A percentile compares a stretch with the other conserved stretches of the same genome.
Evolutionary conservation across 1,140 invertebrate genomes (phyloP).

Genomic region (Lepidurus couesii): DNA sequence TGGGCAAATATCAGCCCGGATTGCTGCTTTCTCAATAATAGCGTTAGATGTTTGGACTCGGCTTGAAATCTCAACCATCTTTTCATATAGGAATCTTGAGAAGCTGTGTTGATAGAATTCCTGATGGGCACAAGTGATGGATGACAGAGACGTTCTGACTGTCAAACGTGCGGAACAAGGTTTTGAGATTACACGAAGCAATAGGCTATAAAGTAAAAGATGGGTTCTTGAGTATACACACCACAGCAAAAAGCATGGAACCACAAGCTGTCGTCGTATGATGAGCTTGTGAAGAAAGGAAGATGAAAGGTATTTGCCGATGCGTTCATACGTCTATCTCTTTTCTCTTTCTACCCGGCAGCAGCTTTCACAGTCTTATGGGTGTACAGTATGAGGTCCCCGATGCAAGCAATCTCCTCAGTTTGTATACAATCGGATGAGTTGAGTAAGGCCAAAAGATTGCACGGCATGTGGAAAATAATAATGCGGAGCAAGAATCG

Average conservation of each 20-base stretch:
- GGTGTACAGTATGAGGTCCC: too few species aligned
- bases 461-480: too few species aligned
- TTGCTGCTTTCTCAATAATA: background rate
- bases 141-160: background rate
- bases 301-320: background rate
- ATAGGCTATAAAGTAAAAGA: background rate
- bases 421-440: too few species aligned
- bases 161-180: background rate
- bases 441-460: too few species aligned
- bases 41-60: background rate
- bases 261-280: background rate
- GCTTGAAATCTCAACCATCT: conserved; percentile 7
- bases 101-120: background rate
- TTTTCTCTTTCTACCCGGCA: too few species aligned
- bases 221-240: background rate
- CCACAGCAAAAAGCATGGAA: background rate
- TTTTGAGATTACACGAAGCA: background rate
- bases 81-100: background rate
- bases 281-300: background rate
- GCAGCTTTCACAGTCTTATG: too few species aligned
- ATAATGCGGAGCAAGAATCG: too few species aligned
- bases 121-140: background rate
- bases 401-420: too few species aligned
- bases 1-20: background rate
- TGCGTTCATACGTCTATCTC: too few species aligned